Conservation (phyloP, 2,797 vertebrate genomes). For the Gymnothorax javanicus region DNA sequence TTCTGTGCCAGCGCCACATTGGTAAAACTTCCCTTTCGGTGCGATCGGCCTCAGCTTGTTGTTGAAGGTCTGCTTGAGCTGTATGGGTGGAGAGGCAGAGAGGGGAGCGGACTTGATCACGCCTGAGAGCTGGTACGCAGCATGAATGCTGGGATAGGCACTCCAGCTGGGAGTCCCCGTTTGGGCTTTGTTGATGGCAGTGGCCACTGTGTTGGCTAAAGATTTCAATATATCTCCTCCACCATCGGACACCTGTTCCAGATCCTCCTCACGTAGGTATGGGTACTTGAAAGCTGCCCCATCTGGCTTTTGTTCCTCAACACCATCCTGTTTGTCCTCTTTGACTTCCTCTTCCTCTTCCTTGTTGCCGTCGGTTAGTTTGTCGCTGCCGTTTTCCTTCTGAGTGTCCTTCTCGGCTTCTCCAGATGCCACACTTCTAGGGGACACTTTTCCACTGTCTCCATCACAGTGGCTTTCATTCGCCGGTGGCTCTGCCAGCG, state of each 20-base stretch:
- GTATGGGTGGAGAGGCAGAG: slow-evolving; percentile 83
- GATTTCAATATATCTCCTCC: slow-evolving; percentile 98
- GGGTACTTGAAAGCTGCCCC: slow-evolving; percentile 91
- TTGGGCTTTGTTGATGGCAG: slow-evolving; percentile 98
- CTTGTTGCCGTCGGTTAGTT: slow-evolving; percentile 61
- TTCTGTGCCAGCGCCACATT: slow-evolving; percentile 65
- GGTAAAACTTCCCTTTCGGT: slow-evolving; percentile 88
- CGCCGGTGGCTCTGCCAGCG: slow-evolving; percentile 79
- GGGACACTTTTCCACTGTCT: slow-evolving; percentile 76
- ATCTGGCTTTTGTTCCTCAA: slow-evolving; percentile 79
- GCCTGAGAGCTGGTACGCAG: slow-evolving; percentile 96
- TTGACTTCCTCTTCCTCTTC: slow-evolving; percentile 80
- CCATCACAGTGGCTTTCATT: slow-evolving; percentile 69
- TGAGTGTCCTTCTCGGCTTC: slow-evolving; percentile 72
- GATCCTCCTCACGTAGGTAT: slow-evolving; percentile 95
- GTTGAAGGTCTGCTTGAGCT: slow-evolving; percentile 88
- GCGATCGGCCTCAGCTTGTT: slow-evolving; percentile 93
- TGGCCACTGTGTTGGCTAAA: slow-evolving; percentile 96
- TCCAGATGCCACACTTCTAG: slow-evolving; percentile 72
- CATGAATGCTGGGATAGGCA: slow-evolving; percentile 96
- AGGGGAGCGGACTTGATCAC: slow-evolving; percentile 84
- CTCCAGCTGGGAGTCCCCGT: slow-evolving; percentile 98
- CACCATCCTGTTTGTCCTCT: slow-evolving; percentile 81
- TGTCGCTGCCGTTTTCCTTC: slow-evolving; percentile 80
- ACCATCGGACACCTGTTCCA: slow-evolving; percentile 90